A percentile compares a stretch with the other conserved stretches of the same genome.
Evolutionary conservation across 2,797 vertebrate genomes (phyloP).

Genomic region (Eulemur rubriventer): DNA sequence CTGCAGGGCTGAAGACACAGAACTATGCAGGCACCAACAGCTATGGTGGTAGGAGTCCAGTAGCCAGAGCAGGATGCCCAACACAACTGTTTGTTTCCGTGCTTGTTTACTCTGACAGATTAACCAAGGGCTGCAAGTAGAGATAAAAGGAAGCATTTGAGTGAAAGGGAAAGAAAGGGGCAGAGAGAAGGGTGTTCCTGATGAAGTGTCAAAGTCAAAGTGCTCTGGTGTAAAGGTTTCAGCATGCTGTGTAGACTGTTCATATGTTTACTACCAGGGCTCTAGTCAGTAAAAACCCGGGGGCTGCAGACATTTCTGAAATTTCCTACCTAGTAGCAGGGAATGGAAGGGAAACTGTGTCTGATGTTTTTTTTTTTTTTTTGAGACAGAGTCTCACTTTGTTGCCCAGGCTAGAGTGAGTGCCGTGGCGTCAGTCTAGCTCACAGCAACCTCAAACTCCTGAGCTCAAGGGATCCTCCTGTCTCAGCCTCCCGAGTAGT

Average conservation of each 20-base stretch:
- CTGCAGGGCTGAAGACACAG: neutral
- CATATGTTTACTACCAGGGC: neutral
- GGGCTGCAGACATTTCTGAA: constrained; percentile 62
- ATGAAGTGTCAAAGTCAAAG: neutral
- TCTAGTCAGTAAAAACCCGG: constrained; percentile 49
- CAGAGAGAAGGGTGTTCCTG: neutral
- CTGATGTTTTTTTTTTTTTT: constrained; percentile 77
- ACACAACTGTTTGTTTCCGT: neutral
- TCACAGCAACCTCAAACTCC: too few species aligned
- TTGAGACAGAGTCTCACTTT: too few species aligned
- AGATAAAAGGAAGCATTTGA: neutral
- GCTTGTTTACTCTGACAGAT: neutral
- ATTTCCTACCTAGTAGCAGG: constrained; percentile 71
- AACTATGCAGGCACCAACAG: neutral
- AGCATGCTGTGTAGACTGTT: rapidly evolving
- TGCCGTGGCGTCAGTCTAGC: too few species aligned
- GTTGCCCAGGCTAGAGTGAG: too few species aligned
- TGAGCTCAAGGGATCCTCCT: too few species aligned
- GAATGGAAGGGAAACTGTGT: constrained; percentile 61
- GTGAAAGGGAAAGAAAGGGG: neutral
- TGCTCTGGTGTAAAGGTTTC: neutral
- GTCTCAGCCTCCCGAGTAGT: too few species aligned
- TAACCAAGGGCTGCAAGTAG: neutral
- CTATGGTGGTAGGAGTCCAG: neutral
- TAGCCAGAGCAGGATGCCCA: neutral